Evolutionary conservation across 2,888 invertebrate genomes (phyloP).

Genomic region (Agrilus biguttatus): DNA sequence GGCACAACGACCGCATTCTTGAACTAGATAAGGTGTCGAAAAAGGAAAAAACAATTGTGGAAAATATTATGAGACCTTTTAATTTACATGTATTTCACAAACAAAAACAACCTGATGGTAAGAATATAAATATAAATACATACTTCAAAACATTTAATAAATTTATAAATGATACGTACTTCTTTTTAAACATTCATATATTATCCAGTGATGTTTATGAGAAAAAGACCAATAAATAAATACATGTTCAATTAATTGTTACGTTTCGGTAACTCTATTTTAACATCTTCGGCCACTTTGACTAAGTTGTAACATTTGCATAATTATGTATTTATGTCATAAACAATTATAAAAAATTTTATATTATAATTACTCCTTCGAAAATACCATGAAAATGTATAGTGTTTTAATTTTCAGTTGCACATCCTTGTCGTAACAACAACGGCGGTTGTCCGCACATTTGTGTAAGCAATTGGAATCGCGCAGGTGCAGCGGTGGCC

Average conservation of each 20-base stretch:
- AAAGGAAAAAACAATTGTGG: slow-evolving; percentile 31
- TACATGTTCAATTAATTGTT: no score
- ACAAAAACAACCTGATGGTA: slow-evolving; percentile 60
- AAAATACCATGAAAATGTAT: neutral
- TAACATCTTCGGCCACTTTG: no score
- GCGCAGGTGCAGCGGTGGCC: slow-evolving; percentile 35
- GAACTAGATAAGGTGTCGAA: slow-evolving; percentile 43
- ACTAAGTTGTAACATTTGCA: no score
- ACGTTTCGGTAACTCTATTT: no score
- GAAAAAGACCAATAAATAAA: neutral
- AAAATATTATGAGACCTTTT: slow-evolving; percentile 43
- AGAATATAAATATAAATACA: slow-evolving; percentile 10
- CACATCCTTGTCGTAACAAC: slow-evolving; percentile 51
- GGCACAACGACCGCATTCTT: slow-evolving; percentile 50
- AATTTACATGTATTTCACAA: slow-evolving; percentile 61
- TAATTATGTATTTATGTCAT: no score
- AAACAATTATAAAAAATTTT: no score
- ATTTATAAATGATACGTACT: neutral
- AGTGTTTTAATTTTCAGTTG: slow-evolving; percentile 29
- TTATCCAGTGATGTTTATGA: neutral
- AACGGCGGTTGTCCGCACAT: slow-evolving; percentile 64
- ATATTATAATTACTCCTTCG: slow-evolving; percentile 1
- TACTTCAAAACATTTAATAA: neutral
- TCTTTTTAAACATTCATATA: neutral
- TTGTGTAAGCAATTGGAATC: slow-evolving; percentile 51